Conservation (phyloP, 37 sponge, comb jelly and placozoan species). For the Eunapius fragilis region DNA sequence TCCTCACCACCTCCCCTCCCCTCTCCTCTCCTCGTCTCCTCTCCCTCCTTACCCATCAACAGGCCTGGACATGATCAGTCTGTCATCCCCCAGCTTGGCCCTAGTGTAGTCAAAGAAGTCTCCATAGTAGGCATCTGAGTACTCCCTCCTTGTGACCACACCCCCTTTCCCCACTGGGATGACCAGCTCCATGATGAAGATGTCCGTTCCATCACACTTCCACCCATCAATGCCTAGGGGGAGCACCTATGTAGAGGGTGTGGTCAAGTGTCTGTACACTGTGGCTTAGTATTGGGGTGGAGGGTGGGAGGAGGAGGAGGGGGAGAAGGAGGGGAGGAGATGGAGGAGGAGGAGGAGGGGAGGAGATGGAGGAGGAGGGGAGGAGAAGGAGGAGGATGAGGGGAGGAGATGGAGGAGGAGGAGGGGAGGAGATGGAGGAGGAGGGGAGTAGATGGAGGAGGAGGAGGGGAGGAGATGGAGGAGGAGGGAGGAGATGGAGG, state of each 20-base stretch:
- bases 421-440: not conserved
- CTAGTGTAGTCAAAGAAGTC: conserved; percentile 86
- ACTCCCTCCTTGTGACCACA: conserved; percentile 53
- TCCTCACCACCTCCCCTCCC: not conserved
- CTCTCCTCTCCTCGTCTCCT: too few relatives aligned
- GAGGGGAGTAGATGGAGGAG: not conserved
- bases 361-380: not conserved
- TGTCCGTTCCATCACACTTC: conserved; percentile 93
- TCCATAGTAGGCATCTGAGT: conserved; percentile 81
- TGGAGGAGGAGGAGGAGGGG: not conserved
- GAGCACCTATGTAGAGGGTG: conserved; percentile 41
- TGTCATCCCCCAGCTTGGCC: conserved; percentile 50
- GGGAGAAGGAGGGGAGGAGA: not conserved
- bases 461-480: not conserved
- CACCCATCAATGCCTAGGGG: conserved; percentile 78
- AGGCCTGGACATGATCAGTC: conserved; percentile 84
- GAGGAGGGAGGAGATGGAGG: not conserved
- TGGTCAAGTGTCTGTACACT: too few relatives aligned
- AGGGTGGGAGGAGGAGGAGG: not conserved
- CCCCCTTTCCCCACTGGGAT: conserved; percentile 58
- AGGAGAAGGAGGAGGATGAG: not conserved
- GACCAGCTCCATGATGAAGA: conserved; percentile 66
- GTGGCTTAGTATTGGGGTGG: too few relatives aligned
- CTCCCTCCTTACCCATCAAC: conserved; percentile 73
- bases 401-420: not conserved